Base-by-base conservation (phyloP, 37 sponge, comb jelly and placozoan genomes). In the Petrosia ficiformis region DNA sequence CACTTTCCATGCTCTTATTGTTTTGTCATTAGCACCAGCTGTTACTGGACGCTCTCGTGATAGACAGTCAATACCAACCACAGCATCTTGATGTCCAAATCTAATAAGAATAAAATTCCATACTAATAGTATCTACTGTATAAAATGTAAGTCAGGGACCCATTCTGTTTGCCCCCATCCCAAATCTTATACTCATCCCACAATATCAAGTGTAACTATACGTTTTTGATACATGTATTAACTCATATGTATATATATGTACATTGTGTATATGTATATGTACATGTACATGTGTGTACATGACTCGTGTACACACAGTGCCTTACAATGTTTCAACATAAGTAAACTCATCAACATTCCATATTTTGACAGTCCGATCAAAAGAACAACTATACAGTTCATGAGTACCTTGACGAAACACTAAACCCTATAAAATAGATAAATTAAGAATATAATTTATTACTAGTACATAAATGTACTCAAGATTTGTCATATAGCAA, bases 291-390 rank as follows among this genome's bases (percentile, higher is more conserved):
- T n/a, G n/a, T n/a, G n/a, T n/a, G n/a, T n/a, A n/a, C n/a, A n/a
- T n/a, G n/a, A n/a, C n/a, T n/a, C n/a, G n/a, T n/a, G n/a, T n/a
- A n/a, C n/a, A 14, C 33, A 26, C 42, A 38, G 5, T 4, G 24
- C 75, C 94, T 75, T 72, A 93, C 92, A 98, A 74, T 59, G 96
- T 98, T 74, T 98, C 99, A 16, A 98, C 85, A 68, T 98, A 98
- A 1, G 84, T 75, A 91, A 92, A 93, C 36, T 95, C 96, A 72
- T 93, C 94, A 2, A 93, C 57, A 63, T 93, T 98, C 99, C 99
- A 98, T 31, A 98, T 44, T 59, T 95, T 98, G 21, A 98, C 85
- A 16, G 96, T 90, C 34, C 99, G 73, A 59, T 98, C 99, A 42
- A 67, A 52, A 1, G 99, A 95, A 42, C 89, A 79, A 74, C 96